Percentiles rank a stretch among this genome's conserved stretches.
These are phyloP conservation scores for Triops longicaudatus DNA, from an alignment of 1,140 invertebrate species.

Conservation along the genomic window DNA sequence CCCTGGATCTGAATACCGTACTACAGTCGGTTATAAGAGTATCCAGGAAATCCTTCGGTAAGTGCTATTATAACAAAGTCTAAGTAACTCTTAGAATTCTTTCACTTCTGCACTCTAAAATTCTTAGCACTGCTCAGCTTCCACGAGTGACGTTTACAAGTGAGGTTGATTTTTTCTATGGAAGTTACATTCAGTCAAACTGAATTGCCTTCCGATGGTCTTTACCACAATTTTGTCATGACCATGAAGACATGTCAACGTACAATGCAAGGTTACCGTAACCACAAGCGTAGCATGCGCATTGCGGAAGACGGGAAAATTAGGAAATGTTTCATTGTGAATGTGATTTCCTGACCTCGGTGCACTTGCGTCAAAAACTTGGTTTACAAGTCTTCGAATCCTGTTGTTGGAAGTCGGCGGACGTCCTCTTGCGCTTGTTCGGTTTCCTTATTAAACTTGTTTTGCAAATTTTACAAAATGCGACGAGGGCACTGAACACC, in stretches of 20 bases:
- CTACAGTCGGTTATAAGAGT: too few relatives aligned
- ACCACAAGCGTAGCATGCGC: neutral
- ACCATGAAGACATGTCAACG: neutral
- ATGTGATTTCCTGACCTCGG: constrained; percentile 11
- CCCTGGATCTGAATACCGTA: too few relatives aligned
- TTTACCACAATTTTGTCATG: neutral
- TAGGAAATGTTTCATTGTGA: neutral
- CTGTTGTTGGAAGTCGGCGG: neutral
- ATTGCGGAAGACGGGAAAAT: neutral
- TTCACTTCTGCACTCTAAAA: too few relatives aligned
- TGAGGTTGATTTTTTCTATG: too few relatives aligned
- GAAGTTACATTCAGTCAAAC: too few relatives aligned
- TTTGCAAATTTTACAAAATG: too few relatives aligned
- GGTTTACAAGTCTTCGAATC: neutral
- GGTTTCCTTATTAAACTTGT: neutral
- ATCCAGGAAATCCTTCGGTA: too few relatives aligned
- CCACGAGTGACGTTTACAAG: too few relatives aligned
- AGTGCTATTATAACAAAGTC: too few relatives aligned
- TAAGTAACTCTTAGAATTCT: too few relatives aligned
- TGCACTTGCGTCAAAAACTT: neutral
- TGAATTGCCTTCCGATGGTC: neutral
- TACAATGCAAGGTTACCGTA: neutral
- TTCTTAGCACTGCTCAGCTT: too few relatives aligned
- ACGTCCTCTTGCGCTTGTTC: neutral
- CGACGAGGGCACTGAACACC: neutral